Percentiles rank a stretch among this genome's conserved stretches.
These are phyloP conservation scores for Chrysina gloriosa DNA, from an alignment of 2,888 invertebrate species.

Conservation along the genomic window DNA sequence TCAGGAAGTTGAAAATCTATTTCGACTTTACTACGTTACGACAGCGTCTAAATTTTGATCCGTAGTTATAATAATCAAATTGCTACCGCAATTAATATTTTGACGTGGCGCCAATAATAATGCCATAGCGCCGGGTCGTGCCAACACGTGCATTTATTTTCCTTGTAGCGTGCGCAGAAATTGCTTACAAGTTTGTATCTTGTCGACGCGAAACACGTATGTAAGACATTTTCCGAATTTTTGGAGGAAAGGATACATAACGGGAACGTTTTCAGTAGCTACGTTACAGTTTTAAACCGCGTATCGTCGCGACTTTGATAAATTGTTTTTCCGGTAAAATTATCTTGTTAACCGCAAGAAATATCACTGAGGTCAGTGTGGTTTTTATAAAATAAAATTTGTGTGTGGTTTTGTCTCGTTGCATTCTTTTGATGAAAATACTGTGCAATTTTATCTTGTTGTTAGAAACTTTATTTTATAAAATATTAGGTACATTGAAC, in stretches of 20 bases:
- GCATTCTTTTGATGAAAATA: no score
- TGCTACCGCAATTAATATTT: slow-evolving; percentile 8
- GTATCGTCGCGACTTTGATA: neutral
- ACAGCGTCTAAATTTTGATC: neutral
- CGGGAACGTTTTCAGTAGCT: neutral
- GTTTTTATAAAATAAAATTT: no score
- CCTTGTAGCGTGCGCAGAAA: neutral
- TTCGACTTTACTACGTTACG: neutral
- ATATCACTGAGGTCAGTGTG: no score
- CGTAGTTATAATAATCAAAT: neutral
- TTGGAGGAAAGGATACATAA: neutral
- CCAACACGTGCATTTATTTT: neutral
- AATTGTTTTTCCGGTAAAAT: neutral
- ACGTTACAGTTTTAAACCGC: neutral
- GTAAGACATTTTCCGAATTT: neutral
- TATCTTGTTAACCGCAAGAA: neutral
- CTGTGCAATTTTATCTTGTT: no score
- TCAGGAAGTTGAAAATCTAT: neutral
- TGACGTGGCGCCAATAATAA: slow-evolving; percentile 22
- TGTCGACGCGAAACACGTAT: neutral
- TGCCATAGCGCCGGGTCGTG: neutral
- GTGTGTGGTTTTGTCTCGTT: no score
- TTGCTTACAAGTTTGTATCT: slow-evolving; percentile 4
- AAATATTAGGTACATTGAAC: no score
- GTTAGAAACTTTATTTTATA: no score